Evolutionary conservation across 2,888 invertebrate species (phyloP).

Genomic region (Phania funesta): DNA sequence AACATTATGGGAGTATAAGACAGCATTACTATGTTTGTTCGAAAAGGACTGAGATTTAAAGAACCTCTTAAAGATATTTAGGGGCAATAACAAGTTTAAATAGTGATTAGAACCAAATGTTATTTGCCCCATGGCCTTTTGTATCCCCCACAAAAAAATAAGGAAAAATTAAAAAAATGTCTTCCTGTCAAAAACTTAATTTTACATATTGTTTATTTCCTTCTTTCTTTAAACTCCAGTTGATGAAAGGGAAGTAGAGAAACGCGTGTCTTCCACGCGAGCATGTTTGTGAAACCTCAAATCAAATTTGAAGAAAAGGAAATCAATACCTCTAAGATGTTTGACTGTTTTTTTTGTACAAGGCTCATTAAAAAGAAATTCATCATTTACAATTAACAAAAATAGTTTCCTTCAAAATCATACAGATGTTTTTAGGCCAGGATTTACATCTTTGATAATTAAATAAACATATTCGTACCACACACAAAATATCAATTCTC

Average conservation of each 20-base stretch:
- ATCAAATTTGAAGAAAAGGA: conserved; percentile 8
- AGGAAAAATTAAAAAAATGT: too few species aligned
- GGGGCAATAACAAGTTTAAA: too few species aligned
- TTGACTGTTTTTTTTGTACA: conserved; percentile 7
- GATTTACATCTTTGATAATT: conserved; percentile 35
- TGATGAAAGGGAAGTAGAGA: conserved; percentile 19
- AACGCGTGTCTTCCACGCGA: conserved; percentile 57
- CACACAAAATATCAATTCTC: neutral
- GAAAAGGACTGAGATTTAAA: too few species aligned
- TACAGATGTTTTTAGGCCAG: conserved; percentile 34
- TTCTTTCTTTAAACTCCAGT: conserved; percentile 5
- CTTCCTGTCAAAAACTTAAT: conserved; percentile 25
- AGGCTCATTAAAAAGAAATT: neutral
- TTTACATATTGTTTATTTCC: conserved; percentile 20
- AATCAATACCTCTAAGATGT: conserved; percentile 23
- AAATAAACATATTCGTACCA: conserved; percentile 20
- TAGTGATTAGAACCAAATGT: too few species aligned
- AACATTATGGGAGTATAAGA: too few species aligned
- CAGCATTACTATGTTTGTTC: too few species aligned
- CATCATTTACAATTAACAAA: neutral
- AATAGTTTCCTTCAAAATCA: conserved; percentile 48
- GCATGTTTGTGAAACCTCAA: conserved; percentile 3
- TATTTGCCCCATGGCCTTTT: too few species aligned
- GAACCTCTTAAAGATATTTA: too few species aligned
- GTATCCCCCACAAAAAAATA: too few species aligned